Base-by-base conservation (phyloP, 2,888 invertebrate genomes). In the Apamea crenata region DNA sequence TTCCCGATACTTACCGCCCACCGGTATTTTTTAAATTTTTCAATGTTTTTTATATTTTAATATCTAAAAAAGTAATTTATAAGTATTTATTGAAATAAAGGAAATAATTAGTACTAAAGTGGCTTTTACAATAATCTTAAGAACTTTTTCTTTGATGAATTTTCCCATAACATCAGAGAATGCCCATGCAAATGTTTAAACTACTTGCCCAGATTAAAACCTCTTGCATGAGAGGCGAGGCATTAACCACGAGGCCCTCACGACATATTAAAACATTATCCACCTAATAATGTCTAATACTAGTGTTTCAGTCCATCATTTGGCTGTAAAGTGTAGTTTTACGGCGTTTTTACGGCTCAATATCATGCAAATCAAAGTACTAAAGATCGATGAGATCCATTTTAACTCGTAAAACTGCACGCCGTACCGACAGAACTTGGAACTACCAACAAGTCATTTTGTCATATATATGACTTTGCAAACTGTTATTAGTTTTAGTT, bases 291-390 rank as follows among this genome's bases (percentile, higher is more conserved):
- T 59, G 44, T 59, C 36, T 67, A 53, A 8, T 63, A 61, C 44
- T 10, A 59, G 18, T 67, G 32, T 63, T 8, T 47, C 12, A 40
- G 47, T 53, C 25, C 40, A 74, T 77, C 40, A 72, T 74, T 69
- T 32, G 10, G 61, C 71, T n/a, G 77, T 75, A 87, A 78, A 78
- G 8, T 44, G 50, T 72, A 40, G 56, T 78, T 91, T 91, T 78
- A 91, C 83, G 70, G 59, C 50, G 10, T 70, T 90, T 90, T 92
- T 91, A 92, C 79, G 78, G 81, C 81, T 80, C 90, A 91, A 91
- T 91, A 88, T 85, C 84, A 87, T 78, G 85, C 87, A 89, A 89
- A 91, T 90, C 88, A 84, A 86, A 83, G 85, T 77, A 84, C 36
- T 88, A 84, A 91, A 87, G 81, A 87, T 89, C 86, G 77, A 87